Percentiles rank a stretch among this genome's conserved stretches.
phyloP scores from a whole-genome alignment of 2,797 vertebrate genomes.

The Phrynocephalus vlangalii region DNA sequence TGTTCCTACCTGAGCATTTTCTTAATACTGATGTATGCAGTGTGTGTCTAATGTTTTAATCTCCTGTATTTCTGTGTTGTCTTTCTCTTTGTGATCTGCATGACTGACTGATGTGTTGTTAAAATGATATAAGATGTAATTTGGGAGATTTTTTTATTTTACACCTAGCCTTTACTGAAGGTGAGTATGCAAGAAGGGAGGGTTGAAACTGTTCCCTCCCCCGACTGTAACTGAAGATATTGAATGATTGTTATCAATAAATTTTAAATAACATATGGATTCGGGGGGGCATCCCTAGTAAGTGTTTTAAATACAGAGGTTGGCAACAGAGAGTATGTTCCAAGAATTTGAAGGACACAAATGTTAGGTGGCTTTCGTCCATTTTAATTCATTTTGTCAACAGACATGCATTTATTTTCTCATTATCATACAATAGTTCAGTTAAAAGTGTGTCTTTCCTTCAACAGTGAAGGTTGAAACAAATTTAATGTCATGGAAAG shows the following conservation, averaged over 20 bases:
- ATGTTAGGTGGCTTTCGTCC: conserved; percentile 5
- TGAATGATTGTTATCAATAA: background rate
- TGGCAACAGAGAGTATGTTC: conserved; percentile 28
- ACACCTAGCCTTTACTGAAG: conserved; percentile 58
- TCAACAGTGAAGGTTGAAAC: conserved; percentile 21
- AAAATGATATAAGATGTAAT: conserved; percentile 59
- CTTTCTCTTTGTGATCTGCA: conserved; percentile 62
- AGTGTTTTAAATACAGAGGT: conserved; percentile 30
- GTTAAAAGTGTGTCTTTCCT: background rate
- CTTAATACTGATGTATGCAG: conserved; percentile 24
- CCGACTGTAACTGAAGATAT: background rate
- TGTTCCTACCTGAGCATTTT: conserved; percentile 45
- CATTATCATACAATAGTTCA: background rate
- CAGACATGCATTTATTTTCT: conserved; percentile 13
- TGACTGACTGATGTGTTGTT: conserved; percentile 56
- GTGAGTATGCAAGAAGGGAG: conserved; percentile 66
- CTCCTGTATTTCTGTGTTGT: conserved; percentile 56
- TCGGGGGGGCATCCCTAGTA: conserved; percentile 26
- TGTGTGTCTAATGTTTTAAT: conserved; percentile 58
- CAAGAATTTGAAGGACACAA: conserved; percentile 35
- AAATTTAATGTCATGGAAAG: conserved; percentile 21
- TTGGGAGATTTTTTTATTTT: conserved; percentile 68
- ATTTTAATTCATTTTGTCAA: conserved; percentile 44
- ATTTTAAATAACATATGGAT: conserved; percentile 23
- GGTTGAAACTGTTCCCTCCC: background rate